Evolutionary conservation across 2,797 vertebrate genomes (phyloP).

Genomic region (Distichodus sexfasciatus): DNA sequence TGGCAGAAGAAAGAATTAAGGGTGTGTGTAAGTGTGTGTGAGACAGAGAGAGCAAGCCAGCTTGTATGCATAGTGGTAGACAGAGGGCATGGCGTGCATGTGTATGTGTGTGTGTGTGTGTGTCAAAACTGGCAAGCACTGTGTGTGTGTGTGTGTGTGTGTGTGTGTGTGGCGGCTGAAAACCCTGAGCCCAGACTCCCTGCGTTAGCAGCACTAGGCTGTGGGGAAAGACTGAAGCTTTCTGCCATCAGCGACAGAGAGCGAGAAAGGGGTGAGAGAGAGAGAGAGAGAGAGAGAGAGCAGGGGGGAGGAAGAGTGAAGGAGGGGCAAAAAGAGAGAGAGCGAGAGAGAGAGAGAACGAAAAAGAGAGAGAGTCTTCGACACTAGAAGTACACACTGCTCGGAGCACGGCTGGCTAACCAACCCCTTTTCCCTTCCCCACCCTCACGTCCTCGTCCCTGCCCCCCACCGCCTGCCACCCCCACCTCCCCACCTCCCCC

Average conservation of each 20-base stretch:
- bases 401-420: slow-evolving; percentile 39
- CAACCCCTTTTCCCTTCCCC: slow-evolving; percentile 59
- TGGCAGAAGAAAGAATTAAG: slow-evolving; percentile 18
- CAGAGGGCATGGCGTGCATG: not conserved
- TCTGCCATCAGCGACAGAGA: slow-evolving; percentile 22
- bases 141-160: slow-evolving; percentile 7
- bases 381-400: slow-evolving; percentile 35
- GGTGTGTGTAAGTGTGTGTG: slow-evolving; percentile 6
- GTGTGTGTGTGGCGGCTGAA: slow-evolving; percentile 36
- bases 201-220: slow-evolving; percentile 43
- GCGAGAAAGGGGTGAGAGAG: slow-evolving; percentile 3
- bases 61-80: slow-evolving; percentile 28
- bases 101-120: slow-evolving; percentile 1
- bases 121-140: slow-evolving; percentile 1
- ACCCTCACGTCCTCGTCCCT: slow-evolving; percentile 50
- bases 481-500: slow-evolving; percentile 63
- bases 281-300: not conserved
- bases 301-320: not conserved
- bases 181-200: slow-evolving; percentile 46
- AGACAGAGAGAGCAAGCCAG: slow-evolving; percentile 8
- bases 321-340: not conserved
- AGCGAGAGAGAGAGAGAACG: not conserved
- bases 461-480: slow-evolving; percentile 46
- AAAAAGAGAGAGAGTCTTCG: slow-evolving; percentile 8
- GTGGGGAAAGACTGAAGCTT: slow-evolving; percentile 40